These are phyloP conservation scores for Drosophila subobscura DNA, from an alignment of 1,140 invertebrate genomes.

Conservation along the genomic window DNA sequence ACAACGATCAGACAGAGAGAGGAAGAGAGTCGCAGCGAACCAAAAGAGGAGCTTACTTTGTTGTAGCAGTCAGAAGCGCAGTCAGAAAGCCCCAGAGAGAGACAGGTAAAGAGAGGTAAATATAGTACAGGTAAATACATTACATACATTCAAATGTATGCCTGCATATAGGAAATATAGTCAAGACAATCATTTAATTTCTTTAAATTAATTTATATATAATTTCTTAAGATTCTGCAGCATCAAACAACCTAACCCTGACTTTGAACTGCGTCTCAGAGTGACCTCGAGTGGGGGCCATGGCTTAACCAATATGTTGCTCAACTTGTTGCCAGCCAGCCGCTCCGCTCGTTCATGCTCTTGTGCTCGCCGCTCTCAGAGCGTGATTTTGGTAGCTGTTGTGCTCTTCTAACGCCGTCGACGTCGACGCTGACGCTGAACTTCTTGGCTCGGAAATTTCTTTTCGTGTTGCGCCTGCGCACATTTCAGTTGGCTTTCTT, in stretches of 20 bases:
- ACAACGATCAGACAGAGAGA: constrained; percentile 9
- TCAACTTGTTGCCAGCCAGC: constrained; percentile 56
- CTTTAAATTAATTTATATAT: background rate
- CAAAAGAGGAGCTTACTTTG: background rate
- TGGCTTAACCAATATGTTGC: constrained; percentile 38
- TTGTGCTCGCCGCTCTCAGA: constrained; percentile 25
- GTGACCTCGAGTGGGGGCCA: constrained; percentile 47
- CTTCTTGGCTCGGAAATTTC: constrained; percentile 77
- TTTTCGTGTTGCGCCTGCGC: constrained; percentile 82
- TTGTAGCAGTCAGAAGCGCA: no score
- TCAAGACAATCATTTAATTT: no score
- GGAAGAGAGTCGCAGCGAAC: constrained; percentile 31
- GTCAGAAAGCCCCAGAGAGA: no score
- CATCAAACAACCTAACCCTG: constrained; percentile 77
- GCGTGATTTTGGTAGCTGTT: constrained; percentile 51
- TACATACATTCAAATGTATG: background rate
- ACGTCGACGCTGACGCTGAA: constrained; percentile 28
- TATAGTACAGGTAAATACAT: background rate
- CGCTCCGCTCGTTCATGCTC: constrained; percentile 26
- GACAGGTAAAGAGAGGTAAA: background rate
- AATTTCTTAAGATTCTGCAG: constrained; percentile 13
- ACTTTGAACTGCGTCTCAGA: constrained; percentile 72
- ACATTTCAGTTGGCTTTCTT: constrained; percentile 81
- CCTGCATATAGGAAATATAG: background rate
- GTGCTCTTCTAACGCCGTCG: constrained; percentile 36